phyloP scores from a whole-genome alignment of 2,113 vertebrate genomes.

The Clupea harengus region DNA sequence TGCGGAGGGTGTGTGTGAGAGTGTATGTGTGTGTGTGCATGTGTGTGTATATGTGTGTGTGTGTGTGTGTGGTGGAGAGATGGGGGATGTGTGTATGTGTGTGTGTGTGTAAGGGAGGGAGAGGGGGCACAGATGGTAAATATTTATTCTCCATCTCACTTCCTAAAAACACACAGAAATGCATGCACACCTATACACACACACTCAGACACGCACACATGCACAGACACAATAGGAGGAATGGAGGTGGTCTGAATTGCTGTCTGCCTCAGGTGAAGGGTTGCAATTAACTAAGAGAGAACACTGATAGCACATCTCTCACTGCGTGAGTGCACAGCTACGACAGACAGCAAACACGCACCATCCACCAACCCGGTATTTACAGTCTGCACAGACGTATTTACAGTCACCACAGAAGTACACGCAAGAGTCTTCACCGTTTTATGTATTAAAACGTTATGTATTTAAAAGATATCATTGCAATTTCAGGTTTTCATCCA shows the following conservation, averaged over 20 bases:
- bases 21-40: conserved; percentile 20
- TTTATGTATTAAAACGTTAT: not conserved
- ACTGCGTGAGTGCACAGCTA: conserved; percentile 23
- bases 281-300: conserved; percentile 11
- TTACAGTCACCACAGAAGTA: not conserved
- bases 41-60: conserved; percentile 5
- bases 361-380: not conserved
- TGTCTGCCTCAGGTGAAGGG: conserved; percentile 13
- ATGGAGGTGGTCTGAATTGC: conserved; percentile 22
- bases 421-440: not conserved
- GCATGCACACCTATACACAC: conserved; percentile 40
- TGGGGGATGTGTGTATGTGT: not conserved
- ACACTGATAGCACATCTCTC: not conserved
- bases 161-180: conserved; percentile 60
- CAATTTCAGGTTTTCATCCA: not conserved
- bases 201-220: conserved; percentile 32
- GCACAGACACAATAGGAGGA: conserved; percentile 17
- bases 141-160: conserved; percentile 73
- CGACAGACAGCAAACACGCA: conserved; percentile 16
- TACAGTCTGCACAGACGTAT: not conserved
- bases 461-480: not conserved
- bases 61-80: not conserved
- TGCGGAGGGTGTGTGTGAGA: conserved; percentile 34
- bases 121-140: conserved; percentile 69
- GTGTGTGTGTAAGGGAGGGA: not conserved